Base-by-base conservation (phyloP, 2,888 invertebrate genomes). In the Eudemis profundana region DNA sequence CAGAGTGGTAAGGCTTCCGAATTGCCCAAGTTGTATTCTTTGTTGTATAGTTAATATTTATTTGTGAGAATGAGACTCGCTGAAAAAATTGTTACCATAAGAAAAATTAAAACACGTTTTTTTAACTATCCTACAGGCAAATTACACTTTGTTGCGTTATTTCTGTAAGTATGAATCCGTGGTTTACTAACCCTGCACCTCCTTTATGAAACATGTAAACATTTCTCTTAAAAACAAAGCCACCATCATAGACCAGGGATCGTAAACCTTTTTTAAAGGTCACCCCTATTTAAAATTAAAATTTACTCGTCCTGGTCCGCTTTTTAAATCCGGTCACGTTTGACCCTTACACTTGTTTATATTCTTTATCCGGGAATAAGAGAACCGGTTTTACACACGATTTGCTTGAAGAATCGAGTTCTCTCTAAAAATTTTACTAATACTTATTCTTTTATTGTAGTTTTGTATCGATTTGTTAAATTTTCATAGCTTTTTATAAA, bases 331-430 rank as follows among this genome's bases (percentile, higher is more conserved):
- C 57, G 23, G 50, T 59, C 64, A 64, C 64, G 64, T 51, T 36
- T 50, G 47, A 56, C 62, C 62, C 62, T 56, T 38, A 27, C 50
- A 64, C 57, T 59, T 64, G 63, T 64, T 57, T 64, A 63, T 63
- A 57, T 57, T 63, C 63, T 33, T 42, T 29, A 17, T 56, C 54
- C 49, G 29, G n/a, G 29, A 54, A 4, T 27, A 38, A 29, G 38
- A n/a, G 42, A 57, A 17, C 33, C 44, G 57, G 64, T 64, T 64
- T 64, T 64, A 64, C 64, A 64, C 64, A 64, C 51, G 64, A 64
- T 64, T 64, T 57, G 44, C 36, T 59, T 21, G 50, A 64, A 33
- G 36, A 38, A 59, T 64, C 38, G 63, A 42, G 47, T 15, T 33
- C 21, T 36, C 44, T 1, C 21, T 47, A 7, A 50, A 29, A 44